Base-by-base conservation (phyloP, 2,888 invertebrate species). In the Synanthedon andrenaeformis region DNA sequence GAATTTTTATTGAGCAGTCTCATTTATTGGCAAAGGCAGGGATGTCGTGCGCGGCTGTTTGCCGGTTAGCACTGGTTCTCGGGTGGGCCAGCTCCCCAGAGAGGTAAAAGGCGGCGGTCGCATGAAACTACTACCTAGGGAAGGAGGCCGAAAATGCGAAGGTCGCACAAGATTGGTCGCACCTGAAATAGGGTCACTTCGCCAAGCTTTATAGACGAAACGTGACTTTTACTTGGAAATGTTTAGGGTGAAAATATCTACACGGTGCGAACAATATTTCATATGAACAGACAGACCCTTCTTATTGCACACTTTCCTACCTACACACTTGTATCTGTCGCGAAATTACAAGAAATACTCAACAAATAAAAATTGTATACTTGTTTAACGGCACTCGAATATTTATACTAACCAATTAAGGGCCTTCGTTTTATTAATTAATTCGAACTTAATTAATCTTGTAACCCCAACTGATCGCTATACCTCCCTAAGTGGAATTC, bases 81-180 rank as follows among this genome's bases (percentile, higher is more conserved):
- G 66, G 63, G 71, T 67, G 72, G 69, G 69, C 64, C 62, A 62
- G 64, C 65, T 79, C 83, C 80, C 83, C 55, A 56, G 82, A 72
- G 82, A 69, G 63, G 62, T 63, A 64, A 68, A 68, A 35, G 35
- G 35, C 65, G 63, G 69, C 77, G 76, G 75, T 68, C 75, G 73
- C 79, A 77, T 72, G 74, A 67, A 72, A 76, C 74, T 67, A 70
- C 66, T 63, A 67, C 69, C 74, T 66, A 62, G 77, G 79, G 76
- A 76, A 67, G 65, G 66, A 72, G 67, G 59, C 69, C 62, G 66
- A 75, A 82, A 82, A 81, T 82, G 82, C 72, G 79, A 83, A 84
- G 82, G 82, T 82, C 76, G 75, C 66, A 67, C 68, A 70, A 75
- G 78, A 80, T 82, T 80, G 80, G 73, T 74, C 69, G 76, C 74